These are phyloP conservation scores for Acleris cristana DNA, from an alignment of 2,888 invertebrate genomes.

Conservation along the genomic window DNA sequence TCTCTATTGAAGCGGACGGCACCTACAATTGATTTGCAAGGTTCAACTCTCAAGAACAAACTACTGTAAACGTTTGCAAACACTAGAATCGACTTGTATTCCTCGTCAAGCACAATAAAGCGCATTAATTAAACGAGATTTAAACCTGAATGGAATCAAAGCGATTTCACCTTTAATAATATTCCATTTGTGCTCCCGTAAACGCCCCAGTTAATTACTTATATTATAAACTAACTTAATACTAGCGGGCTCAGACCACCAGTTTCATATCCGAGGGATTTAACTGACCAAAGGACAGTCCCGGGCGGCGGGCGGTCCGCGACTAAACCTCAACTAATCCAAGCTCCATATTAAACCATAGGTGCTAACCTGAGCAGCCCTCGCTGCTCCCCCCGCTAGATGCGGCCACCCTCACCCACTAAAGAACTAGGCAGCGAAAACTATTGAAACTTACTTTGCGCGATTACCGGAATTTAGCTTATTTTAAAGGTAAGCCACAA, in stretches of 20 bases:
- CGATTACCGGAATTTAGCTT: conserved; percentile 61
- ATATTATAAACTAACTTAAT: conserved; percentile 46
- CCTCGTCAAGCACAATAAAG: not conserved
- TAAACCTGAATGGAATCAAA: conserved; percentile 18
- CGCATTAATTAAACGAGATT: conserved; percentile 10
- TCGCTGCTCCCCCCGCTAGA: conserved; percentile 48
- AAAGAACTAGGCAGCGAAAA: conserved; percentile 65
- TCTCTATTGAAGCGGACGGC: conserved; percentile 39
- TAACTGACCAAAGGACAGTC: conserved; percentile 73
- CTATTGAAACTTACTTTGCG: conserved; percentile 75
- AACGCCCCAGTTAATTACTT: conserved; percentile 24
- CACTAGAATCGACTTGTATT: not conserved
- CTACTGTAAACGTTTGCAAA: conserved; percentile 9
- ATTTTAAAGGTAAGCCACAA: conserved; percentile 56
- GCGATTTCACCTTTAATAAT: not conserved
- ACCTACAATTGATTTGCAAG: conserved; percentile 42
- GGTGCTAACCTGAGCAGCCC: conserved; percentile 67
- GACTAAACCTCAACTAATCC: conserved; percentile 80
- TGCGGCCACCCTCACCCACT: conserved; percentile 47
- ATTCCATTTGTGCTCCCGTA: conserved; percentile 4
- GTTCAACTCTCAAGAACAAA: conserved; percentile 32
- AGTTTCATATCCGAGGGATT: conserved; percentile 69
- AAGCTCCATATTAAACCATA: conserved; percentile 76
- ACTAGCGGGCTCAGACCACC: conserved; percentile 53
- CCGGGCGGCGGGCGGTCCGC: conserved; percentile 57